These are phyloP conservation scores for Synchiropus splendidus DNA, from an alignment of 2,113 vertebrate genomes.

Conservation along the genomic window DNA sequence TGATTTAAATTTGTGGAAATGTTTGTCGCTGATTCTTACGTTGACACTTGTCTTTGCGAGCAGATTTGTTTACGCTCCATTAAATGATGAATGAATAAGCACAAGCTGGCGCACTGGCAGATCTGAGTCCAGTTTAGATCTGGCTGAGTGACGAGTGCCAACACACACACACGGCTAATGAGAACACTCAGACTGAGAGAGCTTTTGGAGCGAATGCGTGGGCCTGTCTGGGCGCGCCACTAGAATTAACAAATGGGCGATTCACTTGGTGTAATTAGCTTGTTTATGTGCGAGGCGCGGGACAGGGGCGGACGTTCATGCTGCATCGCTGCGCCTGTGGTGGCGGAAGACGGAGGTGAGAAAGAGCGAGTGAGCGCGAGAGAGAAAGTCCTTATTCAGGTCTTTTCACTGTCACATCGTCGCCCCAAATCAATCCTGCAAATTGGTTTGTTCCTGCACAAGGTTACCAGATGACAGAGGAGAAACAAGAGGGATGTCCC, in stretches of 20 bases:
- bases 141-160: constrained; percentile 5
- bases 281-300: constrained; percentile 36
- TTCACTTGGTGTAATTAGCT: constrained; percentile 47
- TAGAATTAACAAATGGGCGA: constrained; percentile 45
- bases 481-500: constrained; percentile 21
- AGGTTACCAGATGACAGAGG: constrained; percentile 67
- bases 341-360: constrained; percentile 6
- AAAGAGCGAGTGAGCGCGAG: constrained; percentile 14
- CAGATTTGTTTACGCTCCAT: too few species aligned
- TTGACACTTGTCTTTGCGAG: too few species aligned
- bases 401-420: constrained; percentile 67
- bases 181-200: constrained; percentile 35
- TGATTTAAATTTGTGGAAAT: too few species aligned
- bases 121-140: too few species aligned
- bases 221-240: constrained; percentile 40
- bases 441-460: constrained; percentile 73
- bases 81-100: too few species aligned
- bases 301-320: constrained; percentile 4
- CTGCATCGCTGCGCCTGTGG: not conserved
- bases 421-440: constrained; percentile 72
- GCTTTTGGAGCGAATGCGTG: constrained; percentile 29
- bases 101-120: too few species aligned
- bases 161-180: constrained; percentile 22
- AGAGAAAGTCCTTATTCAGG: constrained; percentile 66
- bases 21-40: too few species aligned